These are phyloP conservation scores for Phragmatobia fuliginosa DNA, from an alignment of 2,888 invertebrate genomes.

Conservation along the genomic window DNA sequence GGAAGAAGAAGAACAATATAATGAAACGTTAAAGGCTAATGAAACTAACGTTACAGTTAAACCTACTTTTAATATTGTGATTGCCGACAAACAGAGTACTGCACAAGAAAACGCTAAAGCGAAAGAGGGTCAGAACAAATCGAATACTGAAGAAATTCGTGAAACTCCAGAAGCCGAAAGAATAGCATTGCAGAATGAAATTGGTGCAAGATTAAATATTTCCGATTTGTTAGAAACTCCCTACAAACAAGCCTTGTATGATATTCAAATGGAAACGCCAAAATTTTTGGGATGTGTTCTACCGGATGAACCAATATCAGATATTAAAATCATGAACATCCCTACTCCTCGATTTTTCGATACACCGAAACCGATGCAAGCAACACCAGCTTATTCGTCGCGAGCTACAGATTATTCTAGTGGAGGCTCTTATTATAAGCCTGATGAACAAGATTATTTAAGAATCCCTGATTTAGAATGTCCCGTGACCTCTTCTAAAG, in stretches of 20 bases:
- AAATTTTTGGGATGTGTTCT: constrained; percentile 81
- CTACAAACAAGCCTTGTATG: constrained; percentile 82
- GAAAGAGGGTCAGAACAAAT: constrained; percentile 56
- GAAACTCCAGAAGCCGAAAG: constrained; percentile 80
- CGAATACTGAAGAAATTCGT: constrained; percentile 55
- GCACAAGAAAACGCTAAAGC: constrained; percentile 43
- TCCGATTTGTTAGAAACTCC: constrained; percentile 87
- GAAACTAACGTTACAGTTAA: constrained; percentile 55
- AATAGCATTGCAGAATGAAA: constrained; percentile 74
- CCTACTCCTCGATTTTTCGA: constrained; percentile 86
- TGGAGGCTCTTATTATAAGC: constrained; percentile 88
- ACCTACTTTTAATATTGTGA: constrained; percentile 71
- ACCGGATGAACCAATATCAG: constrained; percentile 78
- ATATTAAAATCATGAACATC: constrained; percentile 86
- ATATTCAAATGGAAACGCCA: constrained; percentile 86
- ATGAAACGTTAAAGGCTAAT: constrained; percentile 34
- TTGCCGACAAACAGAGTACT: constrained; percentile 38
- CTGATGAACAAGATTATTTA: constrained; percentile 87
- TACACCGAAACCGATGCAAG: constrained; percentile 66
- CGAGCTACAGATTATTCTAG: constrained; percentile 88
- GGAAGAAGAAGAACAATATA: constrained; percentile 54
- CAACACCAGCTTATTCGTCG: constrained; percentile 80
- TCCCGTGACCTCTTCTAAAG: constrained; percentile 58
- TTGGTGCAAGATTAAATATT: constrained; percentile 79
- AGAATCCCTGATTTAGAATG: constrained; percentile 66